Evolutionary conservation across 2,888 invertebrate species (phyloP).

Genomic region (Drosophila maculinotata): DNA sequence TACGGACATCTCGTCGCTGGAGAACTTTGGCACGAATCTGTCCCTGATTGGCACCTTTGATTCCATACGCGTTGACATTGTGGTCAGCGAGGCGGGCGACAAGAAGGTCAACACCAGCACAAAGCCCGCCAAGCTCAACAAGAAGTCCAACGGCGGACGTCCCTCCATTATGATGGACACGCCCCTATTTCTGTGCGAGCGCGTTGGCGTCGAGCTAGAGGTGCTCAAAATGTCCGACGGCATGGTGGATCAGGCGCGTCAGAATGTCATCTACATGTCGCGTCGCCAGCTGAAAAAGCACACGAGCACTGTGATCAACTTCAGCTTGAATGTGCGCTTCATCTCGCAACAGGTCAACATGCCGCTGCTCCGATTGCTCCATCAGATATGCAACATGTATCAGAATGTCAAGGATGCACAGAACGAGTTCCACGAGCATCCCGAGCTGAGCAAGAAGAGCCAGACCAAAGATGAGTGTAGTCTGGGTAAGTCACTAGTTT

Average conservation of each 20-base stretch:
- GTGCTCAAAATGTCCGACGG: slow-evolving; percentile 95
- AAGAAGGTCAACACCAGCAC: slow-evolving; percentile 84
- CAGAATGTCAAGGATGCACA: slow-evolving; percentile 98
- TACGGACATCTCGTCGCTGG: slow-evolving; percentile 89
- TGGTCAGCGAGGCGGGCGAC: slow-evolving; percentile 93
- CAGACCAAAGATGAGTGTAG: slow-evolving; percentile 88
- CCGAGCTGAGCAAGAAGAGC: slow-evolving; percentile 83
- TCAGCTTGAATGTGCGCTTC: slow-evolving; percentile 94
- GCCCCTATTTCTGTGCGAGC: slow-evolving; percentile 96
- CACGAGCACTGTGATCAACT: slow-evolving; percentile 96
- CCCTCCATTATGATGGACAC: slow-evolving; percentile 84
- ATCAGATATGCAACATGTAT: slow-evolving; percentile 99
- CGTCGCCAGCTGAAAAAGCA: slow-evolving; percentile 95
- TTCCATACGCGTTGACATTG: slow-evolving; percentile 95
- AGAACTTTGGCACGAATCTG: slow-evolving; percentile 94
- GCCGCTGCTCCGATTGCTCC: slow-evolving; percentile 95
- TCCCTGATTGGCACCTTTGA: slow-evolving; percentile 94
- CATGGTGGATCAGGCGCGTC: slow-evolving; percentile 93
- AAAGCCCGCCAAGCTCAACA: slow-evolving; percentile 75
- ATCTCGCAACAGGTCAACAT: slow-evolving; percentile 98
- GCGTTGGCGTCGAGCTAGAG: slow-evolving; percentile 95
- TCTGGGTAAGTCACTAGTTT: slow-evolving; percentile 85
- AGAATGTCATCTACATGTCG: slow-evolving; percentile 94
- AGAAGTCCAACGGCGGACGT: slow-evolving; percentile 78
- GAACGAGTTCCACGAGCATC: slow-evolving; percentile 93